Base-by-base conservation (phyloP, 2,888 invertebrate species). In the Augochlorella aurata region DNA sequence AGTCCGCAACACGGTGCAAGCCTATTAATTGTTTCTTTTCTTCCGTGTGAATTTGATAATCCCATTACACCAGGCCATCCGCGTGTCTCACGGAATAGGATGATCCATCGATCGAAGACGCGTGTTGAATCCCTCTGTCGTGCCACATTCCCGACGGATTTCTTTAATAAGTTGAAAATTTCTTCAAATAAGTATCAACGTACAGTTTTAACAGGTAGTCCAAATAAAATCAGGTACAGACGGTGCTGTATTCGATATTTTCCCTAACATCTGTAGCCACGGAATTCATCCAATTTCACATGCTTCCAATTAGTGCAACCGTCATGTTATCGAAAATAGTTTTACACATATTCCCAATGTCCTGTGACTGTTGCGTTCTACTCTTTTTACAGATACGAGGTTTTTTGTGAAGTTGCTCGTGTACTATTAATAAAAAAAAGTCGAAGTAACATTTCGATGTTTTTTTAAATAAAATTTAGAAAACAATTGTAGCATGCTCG, bases 201-300 rank as follows among this genome's bases (percentile, higher is more conserved):
- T 24, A 24, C 24, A 24, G 24, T 58, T 58, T 7, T 24, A n/a
- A 14, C 16, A 14, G 24, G 1, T 24, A 16, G 24, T 16, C 58
- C 14, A 16, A 24, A 54, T 14, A 54, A 54, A 54, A 54, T 54
- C 21, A 21, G 21, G 1, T 54, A 14, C 21, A 54, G 12, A 21
- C 54, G 54, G 21, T 4, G 14, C 12, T 12, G 12, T 21, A 54
- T 5, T 24, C 54, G 54, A 54, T 58, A 24, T 58, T 24, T 24
- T n/a, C 24, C 24, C 2, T 24, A 58, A 58, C 24, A 24, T 24
- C 24, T 8, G 24, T 16, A 58, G 1, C 58, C 24, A 58, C 58
- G 16, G 58, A 24, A 58, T 16, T 58, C 58, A 24, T 58, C 24
- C 58, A 58, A 58, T 58, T 58, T 58, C 58, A 58, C 58, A 58